Evolutionary conservation across 2,113 vertebrate genomes (phyloP), one percentile per base, ranked within the genome.

Genomic region (Ailurus styani): DNA sequence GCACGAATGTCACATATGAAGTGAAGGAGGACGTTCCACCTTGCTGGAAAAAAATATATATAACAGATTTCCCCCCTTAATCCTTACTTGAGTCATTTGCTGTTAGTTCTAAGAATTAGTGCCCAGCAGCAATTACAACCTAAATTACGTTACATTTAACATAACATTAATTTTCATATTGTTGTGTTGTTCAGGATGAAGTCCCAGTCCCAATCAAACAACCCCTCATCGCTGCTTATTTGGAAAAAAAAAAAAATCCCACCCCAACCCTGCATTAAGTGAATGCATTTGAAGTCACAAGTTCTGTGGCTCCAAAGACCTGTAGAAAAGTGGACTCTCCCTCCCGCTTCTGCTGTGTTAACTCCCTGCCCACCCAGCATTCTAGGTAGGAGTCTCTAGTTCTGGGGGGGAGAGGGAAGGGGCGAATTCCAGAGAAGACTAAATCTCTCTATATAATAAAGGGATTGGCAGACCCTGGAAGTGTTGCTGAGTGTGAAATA

Each of bases 401-500:
- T 37, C 68, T 45, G 23, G 1, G 7, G 7, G 50, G 18, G 2
- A 34, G 4, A 7, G 21, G 31, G 21, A 3, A 8, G 7, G 40
- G 52, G 29, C 79, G 57, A 64, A 52, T 45, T 50, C 45, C 82
- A 64, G 40, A 73, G 85, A 85, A 60, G 37, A 81, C 5, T 1
- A 7, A 34, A 45, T 23, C n/a, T 20, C 47, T 81, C n/a, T 96
- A 12, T 20, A 13, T 83, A 66, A 78, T 79, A 64, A n/a, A 92
- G 40, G 40, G n/a, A 37, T 11, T 9, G 27, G 42, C 93, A 86
- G 64, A 6, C 66, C 42, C 47, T 31, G 40, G 13, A n/a, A 86
- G 45, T 25, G 84, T 7, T 82, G 54, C 79, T 47, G 78, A 89
- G 75, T 95, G 87, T 95, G 87, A 94, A 94, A 87, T 50, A 70